These are phyloP conservation scores for Pardalotus punctatus DNA, from an alignment of 2,113 vertebrate species.

Conservation along the genomic window DNA sequence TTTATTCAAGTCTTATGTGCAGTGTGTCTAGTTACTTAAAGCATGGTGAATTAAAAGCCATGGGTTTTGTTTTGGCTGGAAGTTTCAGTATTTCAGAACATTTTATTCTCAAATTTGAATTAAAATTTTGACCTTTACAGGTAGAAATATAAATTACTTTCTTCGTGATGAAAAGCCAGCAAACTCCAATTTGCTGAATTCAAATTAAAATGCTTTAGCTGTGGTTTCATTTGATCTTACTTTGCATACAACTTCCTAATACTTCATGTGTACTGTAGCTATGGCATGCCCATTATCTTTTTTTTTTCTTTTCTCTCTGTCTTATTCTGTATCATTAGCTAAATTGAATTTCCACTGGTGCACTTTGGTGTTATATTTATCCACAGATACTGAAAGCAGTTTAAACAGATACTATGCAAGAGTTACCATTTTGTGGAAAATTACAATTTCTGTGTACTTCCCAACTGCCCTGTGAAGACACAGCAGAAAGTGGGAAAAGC, in stretches of 20 bases:
- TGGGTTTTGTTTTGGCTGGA: not conserved
- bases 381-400: not conserved
- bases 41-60: not conserved
- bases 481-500: not conserved
- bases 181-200: not conserved
- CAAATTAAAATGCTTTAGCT: not conserved
- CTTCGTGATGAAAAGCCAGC: not conserved
- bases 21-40: not conserved
- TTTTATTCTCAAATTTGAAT: not conserved
- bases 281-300: accelerated
- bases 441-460: not conserved
- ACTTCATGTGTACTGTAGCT: not conserved
- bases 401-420: not conserved
- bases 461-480: accelerated
- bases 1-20: not conserved
- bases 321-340: not conserved
- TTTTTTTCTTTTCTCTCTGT: not conserved
- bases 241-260: not conserved
- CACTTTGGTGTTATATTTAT: not conserved
- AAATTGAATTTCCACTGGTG: not conserved
- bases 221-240: not conserved
- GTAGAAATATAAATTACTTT: not conserved
- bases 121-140: not conserved
- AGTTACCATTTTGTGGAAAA: not conserved
- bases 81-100: not conserved